Conservation (phyloP, 2,797 vertebrate genomes). For the Arctocebus calabarensis region DNA sequence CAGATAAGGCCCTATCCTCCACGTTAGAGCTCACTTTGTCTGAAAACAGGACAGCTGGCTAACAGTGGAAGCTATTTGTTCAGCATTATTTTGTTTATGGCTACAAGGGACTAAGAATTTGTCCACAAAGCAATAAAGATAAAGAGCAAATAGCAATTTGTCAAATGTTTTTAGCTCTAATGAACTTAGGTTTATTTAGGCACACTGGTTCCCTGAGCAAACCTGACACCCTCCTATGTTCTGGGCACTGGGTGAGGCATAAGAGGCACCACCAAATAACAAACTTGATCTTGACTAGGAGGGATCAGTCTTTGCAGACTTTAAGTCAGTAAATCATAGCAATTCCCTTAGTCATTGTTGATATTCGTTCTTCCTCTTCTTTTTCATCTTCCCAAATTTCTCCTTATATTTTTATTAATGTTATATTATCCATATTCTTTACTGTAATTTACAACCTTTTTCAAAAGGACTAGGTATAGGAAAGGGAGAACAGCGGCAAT, state of each 20-base stretch:
- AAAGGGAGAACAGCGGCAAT: fast-evolving
- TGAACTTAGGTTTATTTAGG: neutral
- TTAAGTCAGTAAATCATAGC: neutral
- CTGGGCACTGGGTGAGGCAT: neutral
- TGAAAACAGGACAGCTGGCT: conserved; percentile 70
- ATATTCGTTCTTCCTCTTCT: neutral
- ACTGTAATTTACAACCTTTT: neutral
- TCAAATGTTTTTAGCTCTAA: neutral
- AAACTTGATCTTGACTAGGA: neutral
- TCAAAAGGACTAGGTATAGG: neutral
- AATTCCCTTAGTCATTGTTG: fast-evolving
- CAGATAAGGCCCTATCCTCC: neutral
- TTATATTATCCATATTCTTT: neutral
- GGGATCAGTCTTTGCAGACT: neutral
- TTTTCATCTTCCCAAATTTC: neutral
- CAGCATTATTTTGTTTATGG: fast-evolving
- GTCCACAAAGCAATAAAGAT: neutral
- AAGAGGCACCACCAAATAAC: fast-evolving
- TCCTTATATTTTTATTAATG: neutral
- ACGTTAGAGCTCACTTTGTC: neutral
- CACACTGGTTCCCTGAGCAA: neutral
- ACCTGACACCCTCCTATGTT: neutral
- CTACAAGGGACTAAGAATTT: neutral
- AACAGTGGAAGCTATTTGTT: neutral
- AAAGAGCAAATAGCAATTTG: neutral